A percentile compares a stretch with the other conserved stretches of the same genome.
Conservation (phyloP, 1,140 invertebrate genomes). For the Spodoptera frugiperda region DNA sequence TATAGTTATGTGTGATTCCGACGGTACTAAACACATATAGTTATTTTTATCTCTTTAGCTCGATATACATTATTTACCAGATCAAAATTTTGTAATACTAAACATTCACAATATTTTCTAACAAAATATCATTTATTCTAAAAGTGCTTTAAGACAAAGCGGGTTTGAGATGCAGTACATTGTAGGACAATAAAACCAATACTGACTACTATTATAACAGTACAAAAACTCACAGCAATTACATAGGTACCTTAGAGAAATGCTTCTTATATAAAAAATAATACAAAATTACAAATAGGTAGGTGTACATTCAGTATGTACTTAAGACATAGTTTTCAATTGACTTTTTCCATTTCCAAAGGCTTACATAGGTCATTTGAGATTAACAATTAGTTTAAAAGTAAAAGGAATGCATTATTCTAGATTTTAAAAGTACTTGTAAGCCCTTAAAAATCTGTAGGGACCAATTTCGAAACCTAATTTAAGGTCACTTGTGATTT, state of each 20-base stretch:
- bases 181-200: background rate
- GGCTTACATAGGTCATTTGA: background rate
- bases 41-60: no score
- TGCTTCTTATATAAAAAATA: constrained; percentile 19
- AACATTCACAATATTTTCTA: background rate
- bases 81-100: no score
- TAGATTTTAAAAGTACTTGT: constrained; percentile 7
- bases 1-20: no score
- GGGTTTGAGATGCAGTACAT: background rate
- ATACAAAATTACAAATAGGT: constrained; percentile 15
- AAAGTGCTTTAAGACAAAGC: constrained; percentile 14
- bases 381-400: background rate
- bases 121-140: background rate
- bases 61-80: no score
- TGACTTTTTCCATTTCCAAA: background rate
- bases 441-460: background rate
- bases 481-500: constrained; percentile 51
- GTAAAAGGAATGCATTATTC: background rate
- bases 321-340: background rate
- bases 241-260: constrained; percentile 15
- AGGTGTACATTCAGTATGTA: background rate
- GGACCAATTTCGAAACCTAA: constrained; percentile 13
- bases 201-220: background rate
- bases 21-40: no score
- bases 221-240: constrained; percentile 9